Percentiles rank a stretch among this genome's conserved stretches.
Evolutionary conservation across 2,797 vertebrate species (phyloP).

Genomic region (Lepilemur ruficaudatus): DNA sequence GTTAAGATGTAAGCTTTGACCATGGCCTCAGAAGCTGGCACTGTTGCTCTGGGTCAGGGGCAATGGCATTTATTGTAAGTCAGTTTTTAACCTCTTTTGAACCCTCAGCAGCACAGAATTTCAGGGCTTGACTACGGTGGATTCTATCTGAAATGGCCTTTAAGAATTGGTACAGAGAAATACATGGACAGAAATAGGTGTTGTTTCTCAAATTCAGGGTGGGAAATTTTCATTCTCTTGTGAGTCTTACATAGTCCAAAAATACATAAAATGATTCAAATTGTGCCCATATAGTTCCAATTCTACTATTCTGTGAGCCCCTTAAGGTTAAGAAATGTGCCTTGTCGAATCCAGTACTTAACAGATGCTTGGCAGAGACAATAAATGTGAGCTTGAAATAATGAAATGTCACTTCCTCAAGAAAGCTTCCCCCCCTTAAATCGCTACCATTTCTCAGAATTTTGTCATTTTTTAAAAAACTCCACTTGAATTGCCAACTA

Average conservation of each 20-base stretch:
- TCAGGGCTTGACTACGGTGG: background rate
- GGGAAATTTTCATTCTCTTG: background rate
- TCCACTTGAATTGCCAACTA: background rate
- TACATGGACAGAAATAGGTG: background rate
- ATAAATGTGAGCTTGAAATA: background rate
- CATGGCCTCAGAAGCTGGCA: background rate
- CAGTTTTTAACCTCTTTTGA: background rate
- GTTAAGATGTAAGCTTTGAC: background rate
- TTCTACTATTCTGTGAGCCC: background rate
- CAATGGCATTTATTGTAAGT: background rate
- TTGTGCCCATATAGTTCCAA: background rate
- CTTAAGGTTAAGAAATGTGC: background rate
- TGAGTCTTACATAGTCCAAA: background rate
- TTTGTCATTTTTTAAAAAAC: background rate
- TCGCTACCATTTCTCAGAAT: constrained; percentile 3
- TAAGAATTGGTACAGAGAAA: constrained; percentile 21
- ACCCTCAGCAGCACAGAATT: background rate
- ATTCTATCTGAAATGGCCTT: background rate
- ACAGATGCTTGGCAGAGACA: background rate
- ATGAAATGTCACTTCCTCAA: background rate
- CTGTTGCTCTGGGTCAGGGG: background rate
- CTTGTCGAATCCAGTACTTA: background rate
- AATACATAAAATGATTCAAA: background rate
- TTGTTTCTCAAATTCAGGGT: background rate
- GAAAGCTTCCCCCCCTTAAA: background rate